Conservation (phyloP, 1,140 invertebrate genomes). For the Hylaeus volcanicus region DNA sequence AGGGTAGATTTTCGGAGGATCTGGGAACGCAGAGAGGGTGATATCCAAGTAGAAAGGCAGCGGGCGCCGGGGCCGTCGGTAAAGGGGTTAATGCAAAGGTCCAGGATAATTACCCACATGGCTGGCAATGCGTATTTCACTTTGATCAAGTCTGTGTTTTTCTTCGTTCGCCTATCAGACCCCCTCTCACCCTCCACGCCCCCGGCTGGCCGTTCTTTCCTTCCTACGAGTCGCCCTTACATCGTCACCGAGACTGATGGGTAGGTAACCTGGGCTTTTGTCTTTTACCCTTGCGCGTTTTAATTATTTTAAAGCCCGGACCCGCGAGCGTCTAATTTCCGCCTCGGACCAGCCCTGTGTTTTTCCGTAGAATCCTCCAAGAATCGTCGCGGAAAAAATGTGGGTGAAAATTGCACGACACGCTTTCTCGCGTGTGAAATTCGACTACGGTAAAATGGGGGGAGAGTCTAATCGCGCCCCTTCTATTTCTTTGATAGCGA, state of each 20-base stretch:
- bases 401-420: neutral
- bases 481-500: too few relatives aligned
- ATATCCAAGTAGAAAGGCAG: constrained; percentile 39
- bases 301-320: constrained; percentile 79
- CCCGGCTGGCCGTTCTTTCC: constrained; percentile 40
- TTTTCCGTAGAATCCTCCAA: constrained; percentile 12
- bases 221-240: constrained; percentile 58
- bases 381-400: neutral
- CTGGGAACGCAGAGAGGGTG: constrained; percentile 46
- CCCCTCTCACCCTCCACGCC: constrained; percentile 35
- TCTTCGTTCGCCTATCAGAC: constrained; percentile 78
- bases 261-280: constrained; percentile 75
- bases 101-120: constrained; percentile 81
- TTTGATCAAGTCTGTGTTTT: constrained; percentile 81
- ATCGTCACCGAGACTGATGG: constrained; percentile 60
- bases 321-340: constrained; percentile 78
- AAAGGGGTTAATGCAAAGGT: constrained; percentile 78
- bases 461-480: too few relatives aligned
- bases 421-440: neutral
- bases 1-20: constrained; percentile 53
- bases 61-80: neutral
- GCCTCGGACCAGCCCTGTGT: constrained; percentile 27
- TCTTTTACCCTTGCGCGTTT: constrained; percentile 74
- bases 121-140: constrained; percentile 78
- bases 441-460: neutral